A percentile compares a stretch with the other conserved stretches of the same genome.
These are phyloP conservation scores for Macrobrachium rosenbergii DNA, from an alignment of 1,140 invertebrate species.

Conservation along the genomic window DNA sequence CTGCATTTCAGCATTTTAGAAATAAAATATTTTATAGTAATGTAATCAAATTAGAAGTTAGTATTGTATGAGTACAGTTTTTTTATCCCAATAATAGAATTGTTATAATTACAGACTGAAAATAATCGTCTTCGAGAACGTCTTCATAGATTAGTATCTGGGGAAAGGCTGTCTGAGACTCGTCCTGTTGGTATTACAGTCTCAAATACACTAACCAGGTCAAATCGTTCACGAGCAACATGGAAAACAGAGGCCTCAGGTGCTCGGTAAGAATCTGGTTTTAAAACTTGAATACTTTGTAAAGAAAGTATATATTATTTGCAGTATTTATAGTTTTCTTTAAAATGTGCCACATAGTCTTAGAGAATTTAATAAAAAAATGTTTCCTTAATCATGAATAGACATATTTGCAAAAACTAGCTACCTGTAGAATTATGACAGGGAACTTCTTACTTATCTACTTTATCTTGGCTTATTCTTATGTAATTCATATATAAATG, in stretches of 20 bases:
- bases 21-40: not conserved
- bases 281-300: not conserved
- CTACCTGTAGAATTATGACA: not conserved
- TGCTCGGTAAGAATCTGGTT: conserved; percentile 19
- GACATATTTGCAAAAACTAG: not conserved
- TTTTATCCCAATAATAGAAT: not conserved
- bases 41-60: not conserved
- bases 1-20: not conserved
- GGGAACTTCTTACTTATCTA: not conserved
- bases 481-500: too few species aligned
- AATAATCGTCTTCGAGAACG: conserved; percentile 33
- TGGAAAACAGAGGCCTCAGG: conserved; percentile 53
- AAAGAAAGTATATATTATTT: not conserved
- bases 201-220: conserved; percentile 31
- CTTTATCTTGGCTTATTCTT: too few species aligned
- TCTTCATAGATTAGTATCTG: conserved; percentile 41
- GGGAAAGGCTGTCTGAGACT: conserved; percentile 3
- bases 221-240: conserved; percentile 52
- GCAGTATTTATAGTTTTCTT: not conserved
- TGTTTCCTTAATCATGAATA: too few species aligned
- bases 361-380: too few species aligned
- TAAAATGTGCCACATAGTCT: too few species aligned
- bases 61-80: too few species aligned
- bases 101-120: conserved; percentile 31
- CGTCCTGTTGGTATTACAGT: conserved; percentile 13